Percentiles rank a stretch among this genome's conserved stretches.
Conservation (phyloP, 2,888 invertebrate genomes). For the Bellardia bayeri region DNA sequence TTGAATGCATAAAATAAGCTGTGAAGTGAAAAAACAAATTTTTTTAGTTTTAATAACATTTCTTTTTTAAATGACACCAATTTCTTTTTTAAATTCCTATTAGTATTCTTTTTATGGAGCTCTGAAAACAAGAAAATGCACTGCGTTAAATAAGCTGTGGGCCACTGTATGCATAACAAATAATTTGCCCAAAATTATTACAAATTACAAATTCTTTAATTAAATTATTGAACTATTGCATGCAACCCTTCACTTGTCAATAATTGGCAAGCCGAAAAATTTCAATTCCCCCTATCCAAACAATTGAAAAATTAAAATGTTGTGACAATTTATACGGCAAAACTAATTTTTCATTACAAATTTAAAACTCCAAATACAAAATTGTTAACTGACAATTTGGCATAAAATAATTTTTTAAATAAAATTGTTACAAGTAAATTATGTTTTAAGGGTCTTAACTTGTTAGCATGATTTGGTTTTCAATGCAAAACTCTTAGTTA, state of each 20-base stretch:
- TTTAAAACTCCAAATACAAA: background rate
- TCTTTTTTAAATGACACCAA: no score
- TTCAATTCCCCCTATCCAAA: background rate
- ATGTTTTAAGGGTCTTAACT: constrained; percentile 71
- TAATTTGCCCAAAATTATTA: no score
- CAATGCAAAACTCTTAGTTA: constrained; percentile 3
- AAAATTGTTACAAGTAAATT: constrained; percentile 62
- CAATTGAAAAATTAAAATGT: constrained; percentile 13
- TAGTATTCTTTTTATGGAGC: no score
- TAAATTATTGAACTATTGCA: background rate
- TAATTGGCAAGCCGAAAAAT: background rate
- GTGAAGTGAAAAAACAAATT: no score
- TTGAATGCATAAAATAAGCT: no score
- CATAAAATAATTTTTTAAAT: constrained; percentile 61
- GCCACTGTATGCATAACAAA: no score
- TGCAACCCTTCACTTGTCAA: constrained; percentile 51
- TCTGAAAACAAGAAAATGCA: no score
- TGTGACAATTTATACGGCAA: constrained; percentile 55
- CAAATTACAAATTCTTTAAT: no score
- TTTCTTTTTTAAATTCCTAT: no score
- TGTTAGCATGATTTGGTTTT: constrained; percentile 59
- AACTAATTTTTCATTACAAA: constrained; percentile 31
- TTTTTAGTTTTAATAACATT: no score
- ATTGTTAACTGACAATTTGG: constrained; percentile 66
- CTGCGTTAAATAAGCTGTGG: no score